phyloP scores from a whole-genome alignment of 2,113 vertebrate genomes.

The Orycteropus afer region DNA sequence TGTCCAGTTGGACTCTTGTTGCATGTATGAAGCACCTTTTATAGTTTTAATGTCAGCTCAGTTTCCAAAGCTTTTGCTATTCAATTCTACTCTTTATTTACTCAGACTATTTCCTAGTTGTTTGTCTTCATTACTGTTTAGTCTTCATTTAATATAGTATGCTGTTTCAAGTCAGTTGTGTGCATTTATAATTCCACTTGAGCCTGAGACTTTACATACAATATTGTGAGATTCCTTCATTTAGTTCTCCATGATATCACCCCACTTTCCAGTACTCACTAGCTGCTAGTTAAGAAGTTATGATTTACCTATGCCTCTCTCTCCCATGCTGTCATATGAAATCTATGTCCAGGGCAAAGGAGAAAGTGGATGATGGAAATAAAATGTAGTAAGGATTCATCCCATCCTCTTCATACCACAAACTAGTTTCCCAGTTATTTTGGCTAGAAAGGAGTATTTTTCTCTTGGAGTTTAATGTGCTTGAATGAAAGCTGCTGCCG shows the following conservation, averaged over 20 bases:
- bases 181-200: neutral
- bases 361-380: neutral
- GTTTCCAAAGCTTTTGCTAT: neutral
- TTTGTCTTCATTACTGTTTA: too few relatives aligned
- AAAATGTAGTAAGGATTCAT: neutral
- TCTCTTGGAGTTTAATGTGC: neutral
- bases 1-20: neutral
- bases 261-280: neutral
- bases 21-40: neutral
- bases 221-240: too few relatives aligned
- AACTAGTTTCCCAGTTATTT: accelerated
- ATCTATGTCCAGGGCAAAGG: neutral
- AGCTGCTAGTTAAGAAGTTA: too few relatives aligned
- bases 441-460: neutral
- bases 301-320: too few relatives aligned
- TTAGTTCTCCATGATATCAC: too few relatives aligned
- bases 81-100: neutral
- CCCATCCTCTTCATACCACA: accelerated
- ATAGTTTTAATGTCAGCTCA: neutral
- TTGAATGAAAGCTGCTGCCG: neutral
- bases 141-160: too few relatives aligned
- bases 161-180: neutral
- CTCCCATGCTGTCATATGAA: neutral
- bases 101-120: neutral
- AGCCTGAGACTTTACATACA: neutral